Conservation (phyloP, 2,888 invertebrate genomes). For the Drosophila quasianomalipes region DNA sequence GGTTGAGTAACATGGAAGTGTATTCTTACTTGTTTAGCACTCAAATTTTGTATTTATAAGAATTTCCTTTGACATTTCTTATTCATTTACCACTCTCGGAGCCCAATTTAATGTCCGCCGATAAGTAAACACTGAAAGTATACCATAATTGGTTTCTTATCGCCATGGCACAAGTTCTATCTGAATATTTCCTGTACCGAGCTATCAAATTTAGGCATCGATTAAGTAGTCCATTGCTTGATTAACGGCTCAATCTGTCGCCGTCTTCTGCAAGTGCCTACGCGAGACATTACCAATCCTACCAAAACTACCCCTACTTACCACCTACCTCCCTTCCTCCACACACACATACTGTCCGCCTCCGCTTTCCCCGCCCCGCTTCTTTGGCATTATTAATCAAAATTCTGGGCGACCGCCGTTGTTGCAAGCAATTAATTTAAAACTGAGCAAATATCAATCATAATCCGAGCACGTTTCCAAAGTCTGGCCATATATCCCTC, state of each 20-base stretch:
- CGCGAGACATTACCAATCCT: neutral
- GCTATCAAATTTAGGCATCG: slow-evolving; percentile 28
- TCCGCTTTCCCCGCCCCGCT: slow-evolving; percentile 4
- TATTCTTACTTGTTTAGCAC: neutral
- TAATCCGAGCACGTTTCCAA: slow-evolving; percentile 56
- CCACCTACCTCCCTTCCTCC: no score
- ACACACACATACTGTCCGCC: neutral
- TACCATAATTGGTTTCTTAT: slow-evolving; percentile 1
- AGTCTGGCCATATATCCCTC: slow-evolving; percentile 42
- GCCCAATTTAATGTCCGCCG: neutral
- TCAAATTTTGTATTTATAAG: neutral
- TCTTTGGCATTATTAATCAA: slow-evolving; percentile 51
- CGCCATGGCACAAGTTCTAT: neutral
- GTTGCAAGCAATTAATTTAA: slow-evolving; percentile 71
- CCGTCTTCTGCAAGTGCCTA: neutral
- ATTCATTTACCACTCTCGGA: neutral
- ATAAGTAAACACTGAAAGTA: neutral
- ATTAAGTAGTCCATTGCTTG: slow-evolving; percentile 22
- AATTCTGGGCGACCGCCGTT: slow-evolving; percentile 24
- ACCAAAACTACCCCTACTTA: neutral
- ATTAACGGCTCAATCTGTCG: slow-evolving; percentile 29
- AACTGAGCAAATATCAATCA: slow-evolving; percentile 74
- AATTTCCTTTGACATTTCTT: neutral
- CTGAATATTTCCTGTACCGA: neutral
- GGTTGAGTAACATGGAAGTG: no score